phyloP scores from a whole-genome alignment of 2,888 invertebrate species.

The Oegoconia quadripuncta region DNA sequence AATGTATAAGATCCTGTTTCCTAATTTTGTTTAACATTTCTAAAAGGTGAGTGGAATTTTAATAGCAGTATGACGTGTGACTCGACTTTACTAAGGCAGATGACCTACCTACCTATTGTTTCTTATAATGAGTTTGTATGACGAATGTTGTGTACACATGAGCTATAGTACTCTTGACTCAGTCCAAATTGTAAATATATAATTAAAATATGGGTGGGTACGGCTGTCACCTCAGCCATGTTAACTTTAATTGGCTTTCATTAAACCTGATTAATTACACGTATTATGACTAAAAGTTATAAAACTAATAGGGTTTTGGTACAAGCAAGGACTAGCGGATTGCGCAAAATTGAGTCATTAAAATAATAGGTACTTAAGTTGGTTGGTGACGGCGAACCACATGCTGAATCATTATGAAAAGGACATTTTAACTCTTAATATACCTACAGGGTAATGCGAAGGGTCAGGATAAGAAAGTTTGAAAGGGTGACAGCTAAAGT shows the following conservation, averaged over 20 bases:
- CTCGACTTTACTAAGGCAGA: background rate
- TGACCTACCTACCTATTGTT: slow-evolving; percentile 13
- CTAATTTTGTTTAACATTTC: too few relatives aligned
- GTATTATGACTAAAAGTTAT: slow-evolving; percentile 32
- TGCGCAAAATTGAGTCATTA: slow-evolving; percentile 20
- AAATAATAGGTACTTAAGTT: slow-evolving; percentile 2
- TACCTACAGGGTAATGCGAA: background rate
- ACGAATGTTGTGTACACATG: slow-evolving; percentile 12
- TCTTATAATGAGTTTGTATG: slow-evolving; percentile 11
- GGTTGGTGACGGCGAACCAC: slow-evolving; percentile 7
- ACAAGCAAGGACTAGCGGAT: slow-evolving; percentile 29
- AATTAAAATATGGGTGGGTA: too few relatives aligned
- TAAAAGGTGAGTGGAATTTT: too few relatives aligned
- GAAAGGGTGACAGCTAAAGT: too few relatives aligned
- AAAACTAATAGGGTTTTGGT: slow-evolving; percentile 23
- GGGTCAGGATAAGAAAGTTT: too few relatives aligned
- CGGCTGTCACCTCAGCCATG: too few relatives aligned
- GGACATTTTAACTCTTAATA: slow-evolving; percentile 8
- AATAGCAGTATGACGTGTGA: background rate
- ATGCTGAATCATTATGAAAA: slow-evolving; percentile 10
- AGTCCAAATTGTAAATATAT: background rate
- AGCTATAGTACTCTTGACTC: background rate
- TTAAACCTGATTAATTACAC: slow-evolving; percentile 41
- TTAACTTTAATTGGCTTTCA: slow-evolving; percentile 43
- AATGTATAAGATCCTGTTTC: background rate